phyloP scores from a whole-genome alignment of 2,113 vertebrate species.

The Accipiter virgatus region DNA sequence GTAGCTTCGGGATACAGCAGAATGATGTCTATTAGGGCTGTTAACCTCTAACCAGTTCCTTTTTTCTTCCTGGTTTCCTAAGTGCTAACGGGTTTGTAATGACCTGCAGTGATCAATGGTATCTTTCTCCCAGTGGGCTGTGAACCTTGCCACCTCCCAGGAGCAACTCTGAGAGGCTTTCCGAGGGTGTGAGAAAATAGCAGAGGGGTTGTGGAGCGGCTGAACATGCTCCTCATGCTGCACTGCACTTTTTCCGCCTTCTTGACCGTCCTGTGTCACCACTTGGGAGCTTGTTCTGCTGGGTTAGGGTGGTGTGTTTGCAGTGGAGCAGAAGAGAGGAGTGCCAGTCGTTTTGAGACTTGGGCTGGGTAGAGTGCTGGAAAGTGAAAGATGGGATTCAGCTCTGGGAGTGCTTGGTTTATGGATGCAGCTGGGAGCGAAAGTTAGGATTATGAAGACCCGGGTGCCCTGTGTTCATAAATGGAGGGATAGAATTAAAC shows the following conservation, averaged over 20 bases:
- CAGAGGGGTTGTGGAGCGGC: neutral
- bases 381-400: neutral
- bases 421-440: neutral
- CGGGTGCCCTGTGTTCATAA: neutral
- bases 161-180: neutral
- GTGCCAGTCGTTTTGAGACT: too few species aligned
- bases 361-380: neutral
- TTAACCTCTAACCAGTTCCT: neutral
- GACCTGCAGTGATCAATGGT: too few species aligned
- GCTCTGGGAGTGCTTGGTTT: neutral
- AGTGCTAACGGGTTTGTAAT: rapidly evolving
- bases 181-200: neutral
- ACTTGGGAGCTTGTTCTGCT: neutral
- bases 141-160: neutral
- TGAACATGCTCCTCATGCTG: neutral
- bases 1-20: neutral
- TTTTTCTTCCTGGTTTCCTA: neutral
- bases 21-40: neutral
- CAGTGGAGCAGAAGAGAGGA: neutral
- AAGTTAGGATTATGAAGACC: neutral
- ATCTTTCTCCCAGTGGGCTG: neutral
- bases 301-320: too few species aligned
- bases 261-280: rapidly evolving
- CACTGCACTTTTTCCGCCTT: neutral
- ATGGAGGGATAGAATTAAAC: neutral